Evolutionary conservation across 2,888 invertebrate species (phyloP), one percentile per base, ranked within the genome.

Genomic region (Caenorhabditis virilis): DNA sequence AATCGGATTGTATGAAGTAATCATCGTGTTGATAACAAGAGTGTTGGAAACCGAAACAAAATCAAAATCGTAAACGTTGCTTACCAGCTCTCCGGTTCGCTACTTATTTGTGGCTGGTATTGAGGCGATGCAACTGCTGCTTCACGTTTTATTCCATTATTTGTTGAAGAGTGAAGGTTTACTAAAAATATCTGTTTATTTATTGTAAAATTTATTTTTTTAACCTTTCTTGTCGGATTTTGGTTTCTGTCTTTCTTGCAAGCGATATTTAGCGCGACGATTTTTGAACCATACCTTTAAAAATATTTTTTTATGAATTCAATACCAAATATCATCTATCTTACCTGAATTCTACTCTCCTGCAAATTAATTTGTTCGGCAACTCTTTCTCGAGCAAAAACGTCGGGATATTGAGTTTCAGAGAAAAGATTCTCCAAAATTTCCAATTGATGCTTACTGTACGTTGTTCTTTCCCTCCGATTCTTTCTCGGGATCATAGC

Each of bases 251-350:
- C 79, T 80, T 49, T 80, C 79, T 38, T 80, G 80, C 45, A 77
- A 78, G 18, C 80, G 69, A 36, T 76, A 74, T 50, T 80, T 80
- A 0, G 80, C 80, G 7, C 80, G 69, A 7, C 80, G 74, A 61
- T 80, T 80, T 57, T 80, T 80, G 74, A 80, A 80, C 80, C 80
- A 80, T 2, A 80, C 79, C 79, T 79, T 36, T 36, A 41, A 11
- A 5, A 22, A 20, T 41, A 22, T 41, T 41, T 5, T n/a, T 47
- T 18, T 45, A 6, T 2, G 45, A 22, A 23, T 39, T 63, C 25
- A 26, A 41, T n/a, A 43, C 26, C 22, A 38, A 7, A 50, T 25
- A 33, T 11, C 4, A 56, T 27, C 23, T 42, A 16, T 18, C 60
- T n/a, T 35, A 78, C 79, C 67, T 79, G 79, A 56, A 79, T 80